Evolutionary conservation across 2,888 invertebrate species (phyloP).

Genomic region (Carterocephalus palaemon): DNA sequence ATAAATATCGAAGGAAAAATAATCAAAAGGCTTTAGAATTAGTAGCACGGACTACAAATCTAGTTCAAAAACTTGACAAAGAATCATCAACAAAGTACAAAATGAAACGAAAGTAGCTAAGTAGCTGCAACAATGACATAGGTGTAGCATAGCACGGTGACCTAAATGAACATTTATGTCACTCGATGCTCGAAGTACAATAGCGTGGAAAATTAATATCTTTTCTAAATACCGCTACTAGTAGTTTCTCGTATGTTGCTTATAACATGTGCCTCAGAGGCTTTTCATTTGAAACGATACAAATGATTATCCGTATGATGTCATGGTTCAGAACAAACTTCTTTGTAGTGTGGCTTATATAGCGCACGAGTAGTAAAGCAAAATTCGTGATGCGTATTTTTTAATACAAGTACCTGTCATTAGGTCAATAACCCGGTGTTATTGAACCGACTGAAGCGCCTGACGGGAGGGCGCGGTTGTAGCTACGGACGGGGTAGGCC

Average conservation of each 20-base stretch:
- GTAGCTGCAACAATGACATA: background rate
- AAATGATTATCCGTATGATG: constrained; percentile 6
- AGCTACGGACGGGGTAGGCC: constrained; percentile 10
- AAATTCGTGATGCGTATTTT: constrained; percentile 24
- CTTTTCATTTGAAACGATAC: constrained; percentile 11
- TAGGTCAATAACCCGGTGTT: constrained; percentile 46
- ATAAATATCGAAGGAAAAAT: too few species aligned
- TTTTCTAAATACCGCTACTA: constrained; percentile 14
- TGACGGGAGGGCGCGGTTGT: constrained; percentile 21
- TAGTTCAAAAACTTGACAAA: too few species aligned
- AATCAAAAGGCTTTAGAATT: too few species aligned
- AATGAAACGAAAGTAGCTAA: constrained; percentile 2
- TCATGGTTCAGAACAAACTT: constrained; percentile 5
- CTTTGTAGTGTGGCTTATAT: background rate
- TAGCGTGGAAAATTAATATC: constrained; percentile 7
- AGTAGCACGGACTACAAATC: too few species aligned
- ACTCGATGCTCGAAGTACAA: constrained; percentile 11
- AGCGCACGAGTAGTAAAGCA: constrained; percentile 5
- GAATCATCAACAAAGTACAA: constrained; percentile 3
- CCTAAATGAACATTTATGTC: constrained; percentile 18
- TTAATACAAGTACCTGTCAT: constrained; percentile 37
- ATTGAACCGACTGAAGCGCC: constrained; percentile 39
- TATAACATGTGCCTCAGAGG: constrained; percentile 16
- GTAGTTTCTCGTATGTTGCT: too few species aligned
- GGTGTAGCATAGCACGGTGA: constrained; percentile 15